Percentiles rank a stretch among this genome's conserved stretches.
These are phyloP conservation scores for Heliconius ethilla DNA, from an alignment of 2,888 invertebrate species.

Conservation along the genomic window DNA sequence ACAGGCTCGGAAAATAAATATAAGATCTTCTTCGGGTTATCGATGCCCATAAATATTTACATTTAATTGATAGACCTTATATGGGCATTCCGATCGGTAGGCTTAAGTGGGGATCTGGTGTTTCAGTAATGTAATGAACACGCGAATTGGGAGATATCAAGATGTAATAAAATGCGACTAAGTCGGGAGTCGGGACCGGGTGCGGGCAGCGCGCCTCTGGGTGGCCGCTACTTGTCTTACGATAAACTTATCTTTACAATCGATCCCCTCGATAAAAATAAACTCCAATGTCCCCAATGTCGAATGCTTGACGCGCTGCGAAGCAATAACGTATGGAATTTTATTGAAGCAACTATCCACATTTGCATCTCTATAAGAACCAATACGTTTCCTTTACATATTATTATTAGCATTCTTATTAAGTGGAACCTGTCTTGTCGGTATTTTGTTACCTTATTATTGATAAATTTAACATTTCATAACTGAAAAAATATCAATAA, in stretches of 20 bases:
- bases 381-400: slow-evolving; percentile 73
- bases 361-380: slow-evolving; percentile 76
- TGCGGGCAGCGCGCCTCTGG: slow-evolving; percentile 57
- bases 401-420: slow-evolving; percentile 73
- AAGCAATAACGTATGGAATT: slow-evolving; percentile 74
- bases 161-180: slow-evolving; percentile 78
- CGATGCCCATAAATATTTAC: slow-evolving; percentile 38
- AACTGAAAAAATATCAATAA: no score
- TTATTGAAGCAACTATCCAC: slow-evolving; percentile 71
- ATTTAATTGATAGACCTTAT: slow-evolving; percentile 50
- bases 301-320: slow-evolving; percentile 73
- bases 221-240: slow-evolving; percentile 82
- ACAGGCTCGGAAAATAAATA: slow-evolving; percentile 26
- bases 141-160: slow-evolving; percentile 76
- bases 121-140: slow-evolving; percentile 76
- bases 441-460: slow-evolving; percentile 41
- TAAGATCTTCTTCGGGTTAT: slow-evolving; percentile 36
- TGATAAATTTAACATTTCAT: slow-evolving; percentile 34
- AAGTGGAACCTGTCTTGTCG: slow-evolving; percentile 48
- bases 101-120: slow-evolving; percentile 22
- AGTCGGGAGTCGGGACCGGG: slow-evolving; percentile 53
- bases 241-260: slow-evolving; percentile 80
- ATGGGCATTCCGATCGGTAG: slow-evolving; percentile 32
- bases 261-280: slow-evolving; percentile 80
- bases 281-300: slow-evolving; percentile 67